A percentile compares a stretch with the other conserved stretches of the same genome.
Conservation (phyloP, 2,888 invertebrate species). For the Branchellion lobata region DNA sequence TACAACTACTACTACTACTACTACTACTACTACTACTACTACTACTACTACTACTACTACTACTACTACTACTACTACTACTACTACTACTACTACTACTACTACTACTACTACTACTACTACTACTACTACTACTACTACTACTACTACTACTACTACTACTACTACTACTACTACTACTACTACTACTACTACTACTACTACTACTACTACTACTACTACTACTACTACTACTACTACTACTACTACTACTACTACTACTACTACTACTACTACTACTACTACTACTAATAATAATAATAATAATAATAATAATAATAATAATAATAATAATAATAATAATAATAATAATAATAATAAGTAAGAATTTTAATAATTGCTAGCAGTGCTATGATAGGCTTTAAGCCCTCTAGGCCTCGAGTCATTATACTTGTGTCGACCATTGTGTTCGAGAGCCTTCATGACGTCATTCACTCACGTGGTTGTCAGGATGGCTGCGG, state of each 20-base stretch:
- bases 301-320: too few relatives aligned
- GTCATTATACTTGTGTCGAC: too few relatives aligned
- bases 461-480: too few relatives aligned
- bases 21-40: constrained; percentile 9
- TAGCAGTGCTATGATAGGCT: too few relatives aligned
- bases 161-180: constrained; percentile 9
- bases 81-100: constrained; percentile 9
- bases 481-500: constrained; percentile 28
- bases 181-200: constrained; percentile 9
- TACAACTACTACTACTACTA: background rate
- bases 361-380: too few relatives aligned
- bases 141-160: constrained; percentile 9
- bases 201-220: constrained; percentile 9
- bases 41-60: constrained; percentile 9
- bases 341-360: too few relatives aligned
- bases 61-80: constrained; percentile 9
- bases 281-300: too few relatives aligned
- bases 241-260: constrained; percentile 9
- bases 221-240: constrained; percentile 9
- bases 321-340: too few relatives aligned
- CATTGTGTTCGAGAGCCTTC: too few relatives aligned
- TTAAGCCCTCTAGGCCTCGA: too few relatives aligned
- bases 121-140: constrained; percentile 9
- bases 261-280: too few relatives aligned
- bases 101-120: constrained; percentile 9